These are phyloP conservation scores for Brachionus rubens DNA, from an alignment of 1,140 invertebrate species.

Conservation along the genomic window DNA sequence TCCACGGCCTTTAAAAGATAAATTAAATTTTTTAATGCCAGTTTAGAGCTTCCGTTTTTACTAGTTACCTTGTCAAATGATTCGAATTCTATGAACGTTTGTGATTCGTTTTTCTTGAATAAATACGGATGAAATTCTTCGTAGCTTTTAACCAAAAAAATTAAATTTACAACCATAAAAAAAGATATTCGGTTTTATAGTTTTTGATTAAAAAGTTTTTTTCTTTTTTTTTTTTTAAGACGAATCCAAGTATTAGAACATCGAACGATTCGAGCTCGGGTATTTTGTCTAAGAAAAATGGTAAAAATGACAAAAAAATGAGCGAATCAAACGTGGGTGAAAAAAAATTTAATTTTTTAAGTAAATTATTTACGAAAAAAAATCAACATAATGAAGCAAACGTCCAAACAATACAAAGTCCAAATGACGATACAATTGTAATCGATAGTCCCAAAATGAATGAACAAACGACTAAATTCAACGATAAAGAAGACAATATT, in stretches of 20 bases:
- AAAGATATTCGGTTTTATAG: no score
- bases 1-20: slow-evolving; percentile 71
- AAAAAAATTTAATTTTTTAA: background rate
- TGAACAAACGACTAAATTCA: no score
- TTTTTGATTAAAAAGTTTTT: no score
- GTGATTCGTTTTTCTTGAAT: slow-evolving; percentile 70
- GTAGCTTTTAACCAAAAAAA: slow-evolving; percentile 52
- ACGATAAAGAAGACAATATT: no score
- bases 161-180: background rate
- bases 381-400: no score
- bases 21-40: background rate
- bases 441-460: no score
- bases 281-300: background rate
- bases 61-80: slow-evolving; percentile 70
- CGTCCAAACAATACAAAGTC: no score
- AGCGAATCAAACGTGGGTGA: background rate
- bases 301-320: slow-evolving; percentile 14
- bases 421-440: no score
- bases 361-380: slow-evolving; percentile 14
- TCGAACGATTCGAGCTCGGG: background rate
- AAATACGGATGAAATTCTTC: slow-evolving; percentile 84
- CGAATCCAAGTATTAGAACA: background rate
- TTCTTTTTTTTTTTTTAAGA: background rate
- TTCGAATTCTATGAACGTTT: slow-evolving; percentile 67
- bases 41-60: background rate